Evolutionary conservation across 1,140 invertebrate species (phyloP).

Genomic region (Medauroidea extradentata): DNA sequence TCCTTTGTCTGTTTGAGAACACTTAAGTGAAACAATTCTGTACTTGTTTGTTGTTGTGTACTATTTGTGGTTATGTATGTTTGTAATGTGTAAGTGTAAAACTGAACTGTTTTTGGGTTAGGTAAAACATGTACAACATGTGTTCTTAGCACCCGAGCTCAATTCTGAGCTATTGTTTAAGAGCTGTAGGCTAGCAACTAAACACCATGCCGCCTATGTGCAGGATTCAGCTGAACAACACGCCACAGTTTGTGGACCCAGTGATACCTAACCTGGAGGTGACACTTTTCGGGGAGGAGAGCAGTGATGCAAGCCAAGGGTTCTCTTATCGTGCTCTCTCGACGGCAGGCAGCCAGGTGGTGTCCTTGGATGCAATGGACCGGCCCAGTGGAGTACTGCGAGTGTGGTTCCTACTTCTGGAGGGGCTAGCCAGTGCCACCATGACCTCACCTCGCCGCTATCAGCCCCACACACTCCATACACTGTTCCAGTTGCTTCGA

Average conservation of each 20-base stretch:
- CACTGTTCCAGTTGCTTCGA: constrained; percentile 75
- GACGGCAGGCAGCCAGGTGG: constrained; percentile 17
- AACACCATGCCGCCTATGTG: no score
- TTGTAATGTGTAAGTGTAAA: no score
- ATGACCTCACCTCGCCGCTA: constrained; percentile 76
- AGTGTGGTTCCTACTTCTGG: constrained; percentile 88
- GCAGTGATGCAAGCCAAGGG: background rate
- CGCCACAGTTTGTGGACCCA: constrained; percentile 75
- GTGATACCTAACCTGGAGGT: constrained; percentile 74
- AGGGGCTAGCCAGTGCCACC: constrained; percentile 78
- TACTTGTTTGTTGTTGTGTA: no score
- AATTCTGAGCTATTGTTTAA: no score
- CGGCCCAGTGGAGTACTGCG: constrained; percentile 79
- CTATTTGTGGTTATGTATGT: no score
- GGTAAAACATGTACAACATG: no score
- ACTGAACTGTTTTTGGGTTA: no score
- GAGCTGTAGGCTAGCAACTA: no score
- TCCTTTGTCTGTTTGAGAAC: no score
- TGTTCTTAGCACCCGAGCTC: no score
- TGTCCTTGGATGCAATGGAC: constrained; percentile 65
- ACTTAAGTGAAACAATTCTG: no score
- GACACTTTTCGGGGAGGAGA: constrained; percentile 46
- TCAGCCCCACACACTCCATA: constrained; percentile 82
- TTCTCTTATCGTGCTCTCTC: constrained; percentile 18
- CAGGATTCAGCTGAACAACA: constrained; percentile 73